Evolutionary conservation across 2,797 vertebrate genomes (phyloP), one percentile per base, ranked within the genome.

Genomic region (Eleutherodactylus coqui): DNA sequence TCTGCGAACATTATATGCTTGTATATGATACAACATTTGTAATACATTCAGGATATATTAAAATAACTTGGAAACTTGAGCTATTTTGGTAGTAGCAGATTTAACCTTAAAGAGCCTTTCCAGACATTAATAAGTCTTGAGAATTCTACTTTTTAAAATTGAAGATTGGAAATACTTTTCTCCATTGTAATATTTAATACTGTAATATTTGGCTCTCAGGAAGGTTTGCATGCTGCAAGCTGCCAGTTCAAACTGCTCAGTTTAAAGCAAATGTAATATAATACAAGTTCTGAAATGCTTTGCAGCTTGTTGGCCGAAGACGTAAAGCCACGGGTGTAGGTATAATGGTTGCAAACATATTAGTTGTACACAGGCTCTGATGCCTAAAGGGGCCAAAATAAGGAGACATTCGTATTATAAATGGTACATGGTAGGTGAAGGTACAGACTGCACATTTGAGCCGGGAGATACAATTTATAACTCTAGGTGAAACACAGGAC

Each of bases 41-140:
- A 38, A 78, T 36, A 27, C 51, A 41, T 60, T 58, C 55, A 58
- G 24, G 76, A 60, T 58, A 58, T 43, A 78, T 78, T 78, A 78
- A 78, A 78, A 78, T 41, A 79, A 67, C 62, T 43, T 58, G 32
- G 47, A 45, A 78, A 11, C 47, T 17, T 29, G 13, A 67, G 14
- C 17, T 55, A 32, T 69, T 70, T 85, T 49, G 36, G 69, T 72
- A 36, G 41, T 38, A 64, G 41, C 27, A 79, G 19, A 75, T 80
- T 60, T 60, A 73, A 80, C 69, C 69, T 73, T 43, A 73, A 43
- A 27, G 67, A 16, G 11, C 34, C 11, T 73, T 73, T 27, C 69
- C 41, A 73, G 41, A 73, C 24, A 5, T 21, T 41, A 73, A 73
- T n/a, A 73, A 73, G 38, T 45, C 69, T 45, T 45, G 38, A 72